Evolutionary conservation across 2,888 invertebrate genomes (phyloP).

Genomic region (Fragum sueziense): DNA sequence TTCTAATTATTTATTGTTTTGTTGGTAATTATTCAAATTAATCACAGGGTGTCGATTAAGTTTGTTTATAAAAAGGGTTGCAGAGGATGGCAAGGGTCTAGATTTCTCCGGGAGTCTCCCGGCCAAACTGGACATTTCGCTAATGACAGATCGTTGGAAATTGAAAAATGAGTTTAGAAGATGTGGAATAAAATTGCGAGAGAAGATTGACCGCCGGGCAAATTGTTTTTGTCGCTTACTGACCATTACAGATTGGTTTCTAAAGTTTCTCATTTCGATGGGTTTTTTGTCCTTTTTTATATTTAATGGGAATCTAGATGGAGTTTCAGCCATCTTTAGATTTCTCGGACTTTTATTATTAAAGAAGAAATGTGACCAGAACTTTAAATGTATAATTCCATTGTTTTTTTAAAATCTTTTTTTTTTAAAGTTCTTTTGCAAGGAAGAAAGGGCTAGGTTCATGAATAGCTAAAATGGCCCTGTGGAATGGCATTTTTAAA

Average conservation of each 20-base stretch:
- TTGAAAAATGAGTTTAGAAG: constrained; percentile 34
- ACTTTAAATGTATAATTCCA: too few relatives aligned
- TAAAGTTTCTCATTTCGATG: constrained; percentile 8
- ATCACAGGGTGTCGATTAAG: too few relatives aligned
- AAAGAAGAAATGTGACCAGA: too few relatives aligned
- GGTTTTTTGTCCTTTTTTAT: background rate
- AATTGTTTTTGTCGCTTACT: constrained; percentile 24
- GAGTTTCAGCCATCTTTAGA: background rate
- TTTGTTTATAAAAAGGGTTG: too few relatives aligned
- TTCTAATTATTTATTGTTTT: too few relatives aligned
- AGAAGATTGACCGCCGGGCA: constrained; percentile 23
- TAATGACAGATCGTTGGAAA: constrained; percentile 27
- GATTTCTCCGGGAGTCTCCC: constrained; percentile 3
- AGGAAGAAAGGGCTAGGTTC: too few relatives aligned
- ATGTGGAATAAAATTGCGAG: constrained; percentile 19
- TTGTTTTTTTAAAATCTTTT: too few relatives aligned
- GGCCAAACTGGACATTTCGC: constrained; percentile 11
- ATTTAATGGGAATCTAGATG: background rate
- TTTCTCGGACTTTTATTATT: too few relatives aligned
- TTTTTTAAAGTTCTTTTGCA: too few relatives aligned
- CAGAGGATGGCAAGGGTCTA: background rate
- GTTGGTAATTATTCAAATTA: too few relatives aligned
- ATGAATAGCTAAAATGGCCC: too few relatives aligned
- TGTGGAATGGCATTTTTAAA: too few relatives aligned
- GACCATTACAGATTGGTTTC: constrained; percentile 18